These are phyloP conservation scores for Helicolenus hilgendorfi DNA, from an alignment of 2,797 vertebrate genomes.

Conservation along the genomic window DNA sequence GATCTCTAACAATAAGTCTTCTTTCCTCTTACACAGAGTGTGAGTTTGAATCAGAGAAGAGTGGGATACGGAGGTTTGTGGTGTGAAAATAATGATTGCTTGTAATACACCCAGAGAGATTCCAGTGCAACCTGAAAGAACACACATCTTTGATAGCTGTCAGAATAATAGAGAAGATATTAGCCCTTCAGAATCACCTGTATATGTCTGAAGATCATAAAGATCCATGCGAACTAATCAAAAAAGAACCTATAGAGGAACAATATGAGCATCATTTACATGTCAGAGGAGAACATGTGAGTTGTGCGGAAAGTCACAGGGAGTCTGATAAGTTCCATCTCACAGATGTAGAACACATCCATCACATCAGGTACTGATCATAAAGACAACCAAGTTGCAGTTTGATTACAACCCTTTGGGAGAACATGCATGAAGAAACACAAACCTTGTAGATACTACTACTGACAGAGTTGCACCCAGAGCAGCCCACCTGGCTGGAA, in stretches of 20 bases:
- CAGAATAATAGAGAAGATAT: not conserved
- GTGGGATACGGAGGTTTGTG: not conserved
- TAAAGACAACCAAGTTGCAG: not conserved
- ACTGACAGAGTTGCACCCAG: conserved; percentile 28
- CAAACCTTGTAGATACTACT: conserved; percentile 25
- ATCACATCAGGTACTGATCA: not conserved
- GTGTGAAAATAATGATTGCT: not conserved
- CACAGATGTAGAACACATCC: not conserved
- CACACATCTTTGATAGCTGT: not conserved
- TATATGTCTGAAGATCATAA: not conserved
- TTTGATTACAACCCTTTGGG: not conserved
- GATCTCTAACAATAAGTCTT: not conserved
- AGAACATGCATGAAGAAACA: conserved; percentile 6
- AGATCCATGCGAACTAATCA: not conserved
- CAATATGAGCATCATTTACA: not conserved
- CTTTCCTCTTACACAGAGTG: not conserved
- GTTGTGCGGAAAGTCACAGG: not conserved
- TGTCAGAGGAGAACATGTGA: not conserved
- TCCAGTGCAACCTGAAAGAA: not conserved
- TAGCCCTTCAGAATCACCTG: not conserved
- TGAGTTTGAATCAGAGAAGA: not conserved
- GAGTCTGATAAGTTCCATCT: not conserved
- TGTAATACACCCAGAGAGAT: not conserved
- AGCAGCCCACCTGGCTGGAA: conserved; percentile 57
- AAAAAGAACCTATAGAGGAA: not conserved